Conservation (phyloP, 2,888 invertebrate genomes). For the Villa cingulata region DNA sequence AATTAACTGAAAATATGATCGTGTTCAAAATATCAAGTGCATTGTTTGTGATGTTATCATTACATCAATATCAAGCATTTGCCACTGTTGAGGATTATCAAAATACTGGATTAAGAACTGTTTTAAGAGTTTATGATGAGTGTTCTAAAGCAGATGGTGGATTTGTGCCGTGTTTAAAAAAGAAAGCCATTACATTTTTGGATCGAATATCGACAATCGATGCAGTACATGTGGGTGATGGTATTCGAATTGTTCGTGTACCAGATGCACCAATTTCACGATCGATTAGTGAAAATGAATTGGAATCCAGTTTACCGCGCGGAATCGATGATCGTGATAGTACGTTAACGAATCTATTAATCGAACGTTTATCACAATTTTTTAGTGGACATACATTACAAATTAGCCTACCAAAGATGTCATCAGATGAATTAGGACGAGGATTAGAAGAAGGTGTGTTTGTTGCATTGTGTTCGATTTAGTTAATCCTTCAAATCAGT, state of each 20-base stretch:
- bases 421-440: conserved; percentile 51
- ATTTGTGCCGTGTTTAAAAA: conserved; percentile 61
- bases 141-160: conserved; percentile 54
- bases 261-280: conserved; percentile 25
- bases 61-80: not conserved
- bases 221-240: conserved; percentile 47
- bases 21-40: conserved; percentile 24
- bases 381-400: conserved; percentile 64
- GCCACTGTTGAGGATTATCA: conserved; percentile 28
- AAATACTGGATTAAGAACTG: conserved; percentile 48
- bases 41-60: conserved; percentile 19
- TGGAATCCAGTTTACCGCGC: conserved; percentile 55
- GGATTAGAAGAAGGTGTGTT: conserved; percentile 63
- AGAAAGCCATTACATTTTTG: conserved; percentile 65
- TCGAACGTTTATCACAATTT: conserved; percentile 56
- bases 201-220: conserved; percentile 63
- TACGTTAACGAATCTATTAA: conserved; percentile 51
- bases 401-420: conserved; percentile 59
- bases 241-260: conserved; percentile 50
- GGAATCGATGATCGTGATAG: conserved; percentile 52
- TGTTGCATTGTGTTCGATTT: not conserved
- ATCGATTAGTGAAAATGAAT: conserved; percentile 47
- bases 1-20: conserved; percentile 2
- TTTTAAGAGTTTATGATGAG: conserved; percentile 63
- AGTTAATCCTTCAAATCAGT: not conserved